phyloP scores from a whole-genome alignment of 1,140 invertebrate species.

The Bombus huntii region DNA sequence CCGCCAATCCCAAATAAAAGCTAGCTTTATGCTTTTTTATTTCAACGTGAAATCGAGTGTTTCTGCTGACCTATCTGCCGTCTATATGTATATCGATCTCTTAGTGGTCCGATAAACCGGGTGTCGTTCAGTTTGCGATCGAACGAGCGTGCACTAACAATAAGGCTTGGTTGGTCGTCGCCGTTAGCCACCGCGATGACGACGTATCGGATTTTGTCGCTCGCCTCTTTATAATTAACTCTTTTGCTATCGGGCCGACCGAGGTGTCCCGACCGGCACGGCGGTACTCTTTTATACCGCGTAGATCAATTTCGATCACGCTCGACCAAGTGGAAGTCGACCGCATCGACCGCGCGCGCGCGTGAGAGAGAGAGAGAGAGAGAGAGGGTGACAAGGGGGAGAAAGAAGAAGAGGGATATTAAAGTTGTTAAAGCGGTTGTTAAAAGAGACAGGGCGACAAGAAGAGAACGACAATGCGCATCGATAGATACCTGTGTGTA shows the following conservation, averaged over 20 bases:
- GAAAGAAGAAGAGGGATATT: background rate
- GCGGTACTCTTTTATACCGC: conserved; percentile 68
- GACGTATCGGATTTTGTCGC: conserved; percentile 65
- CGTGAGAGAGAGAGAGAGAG: background rate
- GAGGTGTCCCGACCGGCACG: conserved; percentile 44
- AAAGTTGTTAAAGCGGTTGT: background rate
- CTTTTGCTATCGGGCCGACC: conserved; percentile 67
- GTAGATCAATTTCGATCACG: conserved; percentile 75
- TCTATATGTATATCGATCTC: background rate
- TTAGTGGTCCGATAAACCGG: conserved; percentile 24
- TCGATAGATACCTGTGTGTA: background rate
- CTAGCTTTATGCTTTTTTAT: background rate
- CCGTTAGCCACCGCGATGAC: background rate
- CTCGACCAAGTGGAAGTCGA: conserved; percentile 73
- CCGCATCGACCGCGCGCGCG: conserved; percentile 17
- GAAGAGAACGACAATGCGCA: conserved; percentile 46
- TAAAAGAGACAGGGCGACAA: conserved; percentile 12
- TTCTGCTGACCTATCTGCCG: background rate
- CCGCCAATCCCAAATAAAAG: background rate
- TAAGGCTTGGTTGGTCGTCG: conserved; percentile 18
- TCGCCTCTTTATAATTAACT: conserved; percentile 75
- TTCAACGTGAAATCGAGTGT: conserved; percentile 32
- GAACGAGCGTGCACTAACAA: conserved; percentile 11
- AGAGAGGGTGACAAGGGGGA: background rate
- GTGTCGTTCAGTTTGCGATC: conserved; percentile 29